Conservation (phyloP, 2,797 vertebrate species). For the Paguma larvata region DNA sequence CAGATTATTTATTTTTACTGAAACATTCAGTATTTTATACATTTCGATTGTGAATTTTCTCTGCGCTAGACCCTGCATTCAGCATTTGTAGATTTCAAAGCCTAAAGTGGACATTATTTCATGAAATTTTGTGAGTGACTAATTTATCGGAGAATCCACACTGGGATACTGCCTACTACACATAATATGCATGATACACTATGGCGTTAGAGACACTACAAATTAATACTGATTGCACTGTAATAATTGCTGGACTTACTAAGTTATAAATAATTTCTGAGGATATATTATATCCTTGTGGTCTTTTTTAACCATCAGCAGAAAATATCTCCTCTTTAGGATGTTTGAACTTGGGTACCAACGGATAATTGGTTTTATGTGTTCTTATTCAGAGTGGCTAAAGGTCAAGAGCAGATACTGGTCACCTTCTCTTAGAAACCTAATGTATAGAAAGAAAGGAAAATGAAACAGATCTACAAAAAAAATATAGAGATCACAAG, state of each 20-base stretch:
- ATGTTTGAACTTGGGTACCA: not conserved
- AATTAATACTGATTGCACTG: not conserved
- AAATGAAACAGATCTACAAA: not conserved
- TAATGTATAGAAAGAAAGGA: not conserved
- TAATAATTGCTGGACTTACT: not conserved
- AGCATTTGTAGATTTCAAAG: not conserved
- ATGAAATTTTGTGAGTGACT: not conserved
- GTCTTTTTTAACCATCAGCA: not conserved
- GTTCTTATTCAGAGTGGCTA: not conserved
- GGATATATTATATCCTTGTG: not conserved
- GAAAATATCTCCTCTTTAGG: not conserved
- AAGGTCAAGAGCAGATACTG: not conserved
- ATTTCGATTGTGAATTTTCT: not conserved
- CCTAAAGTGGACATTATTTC: not conserved
- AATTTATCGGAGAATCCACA: not conserved
- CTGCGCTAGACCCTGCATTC: not conserved
- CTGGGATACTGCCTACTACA: not conserved
- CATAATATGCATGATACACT: not conserved
- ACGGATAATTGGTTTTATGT: not conserved
- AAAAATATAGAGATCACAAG: not conserved
- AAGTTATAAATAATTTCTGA: not conserved
- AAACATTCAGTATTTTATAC: not conserved
- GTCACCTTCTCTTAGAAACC: not conserved
- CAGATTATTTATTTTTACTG: not conserved
- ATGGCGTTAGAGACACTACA: not conserved